These are phyloP conservation scores for Aplysina aerophoba DNA, from an alignment of 37 sponge, comb jelly and placozoan species.

Conservation along the genomic window DNA sequence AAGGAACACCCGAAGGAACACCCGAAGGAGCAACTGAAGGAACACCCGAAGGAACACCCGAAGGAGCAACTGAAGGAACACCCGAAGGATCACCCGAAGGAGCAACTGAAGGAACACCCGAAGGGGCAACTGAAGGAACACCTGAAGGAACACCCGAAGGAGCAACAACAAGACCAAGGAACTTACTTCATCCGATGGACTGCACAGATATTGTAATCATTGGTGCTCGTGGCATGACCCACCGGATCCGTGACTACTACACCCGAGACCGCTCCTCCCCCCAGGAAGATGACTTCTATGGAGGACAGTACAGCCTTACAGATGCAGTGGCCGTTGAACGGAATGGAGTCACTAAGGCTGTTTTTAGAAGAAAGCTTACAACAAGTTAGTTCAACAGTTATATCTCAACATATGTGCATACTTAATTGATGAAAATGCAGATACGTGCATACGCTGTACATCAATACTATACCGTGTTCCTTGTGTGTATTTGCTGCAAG, in stretches of 20 bases:
- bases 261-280: constrained; percentile 77
- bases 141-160: constrained; percentile 16
- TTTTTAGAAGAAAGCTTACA: constrained; percentile 46
- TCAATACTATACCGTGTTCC: no score
- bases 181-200: constrained; percentile 69
- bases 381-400: constrained; percentile 11
- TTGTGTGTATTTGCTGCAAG: background rate
- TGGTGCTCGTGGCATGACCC: constrained; percentile 46
- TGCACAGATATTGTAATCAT: constrained; percentile 78
- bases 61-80: constrained; percentile 19
- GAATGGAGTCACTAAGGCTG: constrained; percentile 56
- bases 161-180: background rate
- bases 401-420: background rate
- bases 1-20: constrained; percentile 38
- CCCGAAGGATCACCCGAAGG: constrained; percentile 15
- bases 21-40: constrained; percentile 28
- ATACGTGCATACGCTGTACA: background rate
- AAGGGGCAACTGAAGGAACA: constrained; percentile 18
- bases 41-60: constrained; percentile 40
- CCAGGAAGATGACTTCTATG: constrained; percentile 60
- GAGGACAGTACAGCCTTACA: constrained; percentile 62
- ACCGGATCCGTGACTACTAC: constrained; percentile 76
- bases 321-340: constrained; percentile 65
- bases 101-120: constrained; percentile 3
- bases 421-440: background rate